Base-by-base conservation (phyloP, 2,888 invertebrate genomes). In the Ypsolopha scabrella region DNA sequence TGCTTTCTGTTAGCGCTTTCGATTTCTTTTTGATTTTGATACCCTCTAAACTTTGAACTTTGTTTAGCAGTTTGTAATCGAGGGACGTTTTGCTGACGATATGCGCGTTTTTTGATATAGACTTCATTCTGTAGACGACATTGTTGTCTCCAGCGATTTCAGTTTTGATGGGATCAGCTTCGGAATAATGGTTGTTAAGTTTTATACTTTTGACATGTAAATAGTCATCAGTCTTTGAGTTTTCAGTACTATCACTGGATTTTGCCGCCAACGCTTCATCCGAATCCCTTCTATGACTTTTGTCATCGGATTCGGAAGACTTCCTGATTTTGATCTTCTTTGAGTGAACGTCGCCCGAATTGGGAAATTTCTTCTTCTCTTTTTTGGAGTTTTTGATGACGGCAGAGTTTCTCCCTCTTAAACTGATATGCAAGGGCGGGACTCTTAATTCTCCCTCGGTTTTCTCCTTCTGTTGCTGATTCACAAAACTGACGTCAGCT, bases 391-490 rank as follows among this genome's bases (percentile, higher is more conserved):
- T 91, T 65, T 92, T 93, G 60, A 94, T 94, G 48, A 96, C 94
- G 41, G 94, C 94, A 0, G 94, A 94, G 71, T 94, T 95, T 53
- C 94, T 89, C 1, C 94, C 94, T 54, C 95, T 88, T 43, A 96
- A 80, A 53, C 95, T 95, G 63, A 96, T 96, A 72, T 96, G 96
- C 55, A 96, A 81, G 1, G 96, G 96, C 7, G 96, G 96, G 47
- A 96, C 96, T 52, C 95, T 87, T 7, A 93, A 91, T 63, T 94
- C 94, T 1, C 75, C 72, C 55, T 93, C 94, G 0, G 78, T 75
- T 54, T 82, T 76, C 47, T 87, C 88, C 56, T 81, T 78, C n/a
- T 75, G 63, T 55, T 83, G 88, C 52, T 81, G 79, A 58, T 88
- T 88, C 24, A 92, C 90, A 70, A 92, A 93, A 58, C 92, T 92